Evolutionary conservation across 2,113 vertebrate species (phyloP).

Genomic region (Edolisoma coerulescens): DNA sequence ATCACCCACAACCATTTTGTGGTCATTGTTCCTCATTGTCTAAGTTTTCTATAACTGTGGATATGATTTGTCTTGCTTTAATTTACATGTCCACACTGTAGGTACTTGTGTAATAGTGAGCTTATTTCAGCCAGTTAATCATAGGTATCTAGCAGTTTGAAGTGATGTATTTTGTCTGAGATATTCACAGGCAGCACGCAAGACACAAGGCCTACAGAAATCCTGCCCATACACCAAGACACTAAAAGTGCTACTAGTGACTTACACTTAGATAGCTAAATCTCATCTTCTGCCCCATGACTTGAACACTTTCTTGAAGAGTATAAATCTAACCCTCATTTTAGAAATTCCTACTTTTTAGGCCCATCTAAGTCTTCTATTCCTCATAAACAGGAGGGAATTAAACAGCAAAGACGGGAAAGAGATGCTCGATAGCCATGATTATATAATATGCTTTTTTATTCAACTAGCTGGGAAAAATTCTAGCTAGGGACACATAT

Average conservation of each 20-base stretch:
- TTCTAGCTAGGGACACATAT: not conserved
- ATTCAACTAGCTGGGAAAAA: not conserved
- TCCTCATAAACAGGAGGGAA: not conserved
- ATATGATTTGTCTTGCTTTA: not conserved
- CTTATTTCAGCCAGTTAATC: not conserved
- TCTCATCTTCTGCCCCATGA: not conserved
- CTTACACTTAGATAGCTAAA: not conserved
- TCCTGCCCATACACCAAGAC: not conserved
- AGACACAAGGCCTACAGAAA: not conserved
- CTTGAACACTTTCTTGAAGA: not conserved
- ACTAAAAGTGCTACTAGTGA: not conserved
- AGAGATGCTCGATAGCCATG: fast-evolving
- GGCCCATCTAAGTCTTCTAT: not conserved
- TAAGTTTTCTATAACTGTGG: not conserved
- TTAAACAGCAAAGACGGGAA: not conserved
- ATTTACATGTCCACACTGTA: not conserved
- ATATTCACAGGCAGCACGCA: not conserved
- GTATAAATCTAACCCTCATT: not conserved
- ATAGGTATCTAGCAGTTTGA: not conserved
- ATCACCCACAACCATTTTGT: not conserved
- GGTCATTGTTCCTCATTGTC: not conserved
- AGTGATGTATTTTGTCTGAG: not conserved
- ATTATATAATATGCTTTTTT: not conserved
- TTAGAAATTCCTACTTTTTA: not conserved
- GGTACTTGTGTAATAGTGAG: not conserved